Evolutionary conservation across 2,888 invertebrate genomes (phyloP).

Genomic region (Diabrotica balteata): DNA sequence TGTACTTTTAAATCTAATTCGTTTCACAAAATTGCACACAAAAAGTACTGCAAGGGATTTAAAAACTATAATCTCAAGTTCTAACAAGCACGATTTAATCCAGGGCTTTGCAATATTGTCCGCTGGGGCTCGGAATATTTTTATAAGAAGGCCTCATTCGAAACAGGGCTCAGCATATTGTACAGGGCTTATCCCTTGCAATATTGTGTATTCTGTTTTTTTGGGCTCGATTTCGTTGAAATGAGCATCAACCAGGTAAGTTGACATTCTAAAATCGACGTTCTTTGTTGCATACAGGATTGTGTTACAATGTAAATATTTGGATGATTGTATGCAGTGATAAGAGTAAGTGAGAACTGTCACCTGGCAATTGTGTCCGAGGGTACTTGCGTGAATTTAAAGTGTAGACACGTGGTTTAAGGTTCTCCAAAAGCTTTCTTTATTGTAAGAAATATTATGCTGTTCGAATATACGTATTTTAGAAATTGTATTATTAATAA

Average conservation of each 20-base stretch:
- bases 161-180: constrained; percentile 30
- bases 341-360: no score
- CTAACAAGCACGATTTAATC: constrained; percentile 20
- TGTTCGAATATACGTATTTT: no score
- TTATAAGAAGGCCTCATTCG: constrained; percentile 28
- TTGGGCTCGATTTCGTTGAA: neutral
- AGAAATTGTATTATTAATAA: no score
- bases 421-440: no score
- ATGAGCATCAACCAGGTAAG: constrained; percentile 8
- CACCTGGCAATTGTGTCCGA: no score
- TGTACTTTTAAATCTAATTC: constrained; percentile 22
- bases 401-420: no score
- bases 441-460: no score
- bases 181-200: constrained; percentile 30
- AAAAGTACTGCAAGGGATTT: constrained; percentile 19
- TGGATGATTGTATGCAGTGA: neutral
- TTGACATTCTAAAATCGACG: constrained; percentile 1
- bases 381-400: no score
- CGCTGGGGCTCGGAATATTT: constrained; percentile 34
- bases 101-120: constrained; percentile 26
- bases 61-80: constrained; percentile 21
- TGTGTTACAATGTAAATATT: constrained; percentile 11
- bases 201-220: constrained; percentile 9
- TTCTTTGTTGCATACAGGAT: constrained; percentile 1
- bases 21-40: constrained; percentile 33